These are phyloP conservation scores for Acronicta alni DNA, from an alignment of 2,888 invertebrate species.

Conservation along the genomic window DNA sequence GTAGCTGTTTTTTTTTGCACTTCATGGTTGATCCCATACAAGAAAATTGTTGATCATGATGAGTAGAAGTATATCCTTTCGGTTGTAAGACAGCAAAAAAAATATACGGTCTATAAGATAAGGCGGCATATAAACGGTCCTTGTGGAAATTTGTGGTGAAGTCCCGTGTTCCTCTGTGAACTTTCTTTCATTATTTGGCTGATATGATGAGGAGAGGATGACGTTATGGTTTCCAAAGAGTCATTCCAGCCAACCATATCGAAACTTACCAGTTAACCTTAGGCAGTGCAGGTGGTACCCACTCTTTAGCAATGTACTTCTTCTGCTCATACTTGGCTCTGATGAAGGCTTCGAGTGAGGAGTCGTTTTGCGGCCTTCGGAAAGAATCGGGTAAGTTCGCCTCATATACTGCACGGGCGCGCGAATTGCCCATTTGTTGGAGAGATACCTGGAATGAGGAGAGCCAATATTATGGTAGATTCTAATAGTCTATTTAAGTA, in stretches of 20 bases:
- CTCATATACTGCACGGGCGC: constrained; percentile 98
- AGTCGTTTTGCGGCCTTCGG: constrained; percentile 98
- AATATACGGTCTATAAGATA: too few species aligned
- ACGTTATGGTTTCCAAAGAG: too few species aligned
- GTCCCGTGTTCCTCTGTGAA: too few species aligned
- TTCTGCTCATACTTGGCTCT: constrained; percentile 99
- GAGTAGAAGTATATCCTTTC: too few species aligned
- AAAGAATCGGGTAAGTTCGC: constrained; percentile 98
- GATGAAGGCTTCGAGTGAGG: constrained; percentile 98
- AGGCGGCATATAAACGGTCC: too few species aligned
- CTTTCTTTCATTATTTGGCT: too few species aligned
- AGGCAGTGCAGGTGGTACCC: constrained; percentile 96
- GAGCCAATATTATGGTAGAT: background rate
- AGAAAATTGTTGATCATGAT: too few species aligned
- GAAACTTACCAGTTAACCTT: constrained; percentile 92
- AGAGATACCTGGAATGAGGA: constrained; percentile 89
- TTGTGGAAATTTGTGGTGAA: too few species aligned
- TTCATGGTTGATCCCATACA: too few species aligned
- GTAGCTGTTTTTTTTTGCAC: too few species aligned
- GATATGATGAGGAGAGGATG: too few species aligned
- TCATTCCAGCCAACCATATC: background rate
- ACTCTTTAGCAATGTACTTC: constrained; percentile 99
- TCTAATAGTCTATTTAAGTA: background rate
- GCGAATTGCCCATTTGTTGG: constrained; percentile 99
- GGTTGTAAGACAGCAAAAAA: too few species aligned